Conservation (phyloP, 2,888 invertebrate species). For the Osmoderma eremita region DNA sequence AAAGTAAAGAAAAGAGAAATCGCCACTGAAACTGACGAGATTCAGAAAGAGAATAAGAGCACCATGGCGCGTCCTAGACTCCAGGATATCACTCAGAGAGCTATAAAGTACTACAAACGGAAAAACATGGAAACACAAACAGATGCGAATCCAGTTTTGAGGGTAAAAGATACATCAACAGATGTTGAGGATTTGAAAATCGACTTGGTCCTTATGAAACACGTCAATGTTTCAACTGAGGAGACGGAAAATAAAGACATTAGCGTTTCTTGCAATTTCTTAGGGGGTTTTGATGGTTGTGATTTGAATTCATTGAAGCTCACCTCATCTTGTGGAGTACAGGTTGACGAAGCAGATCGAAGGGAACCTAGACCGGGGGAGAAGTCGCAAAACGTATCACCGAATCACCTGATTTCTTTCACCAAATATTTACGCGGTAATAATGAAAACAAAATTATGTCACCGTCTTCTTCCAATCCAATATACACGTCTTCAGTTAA, state of each 20-base stretch:
- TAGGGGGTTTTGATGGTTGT: constrained; percentile 49
- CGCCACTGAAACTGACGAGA: constrained; percentile 58
- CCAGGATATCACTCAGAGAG: constrained; percentile 70
- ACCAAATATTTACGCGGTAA: constrained; percentile 59
- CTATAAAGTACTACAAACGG: constrained; percentile 66
- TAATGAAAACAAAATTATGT: constrained; percentile 16
- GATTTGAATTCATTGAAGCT: constrained; percentile 34
- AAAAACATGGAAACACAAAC: constrained; percentile 71
- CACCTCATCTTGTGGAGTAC: constrained; percentile 46
- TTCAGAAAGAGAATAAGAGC: constrained; percentile 43
- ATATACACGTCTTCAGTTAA: constrained; percentile 66
- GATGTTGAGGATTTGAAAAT: constrained; percentile 68
- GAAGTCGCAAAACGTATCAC: constrained; percentile 51
- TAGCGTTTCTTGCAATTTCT: constrained; percentile 64
- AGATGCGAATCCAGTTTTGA: constrained; percentile 62
- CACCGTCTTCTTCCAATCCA: constrained; percentile 55
- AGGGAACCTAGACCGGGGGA: constrained; percentile 60
- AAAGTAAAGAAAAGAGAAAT: constrained; percentile 68
- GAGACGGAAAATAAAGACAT: constrained; percentile 63
- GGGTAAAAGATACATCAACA: constrained; percentile 69
- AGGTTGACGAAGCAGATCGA: constrained; percentile 36
- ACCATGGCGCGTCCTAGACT: constrained; percentile 66
- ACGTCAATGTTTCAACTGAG: constrained; percentile 61
- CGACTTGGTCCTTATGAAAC: constrained; percentile 60
- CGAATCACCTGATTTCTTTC: constrained; percentile 59